Percentiles rank a stretch among this genome's conserved stretches.
Conservation (phyloP, 2,113 vertebrate species). For the Chelonoidis abingdonii region DNA sequence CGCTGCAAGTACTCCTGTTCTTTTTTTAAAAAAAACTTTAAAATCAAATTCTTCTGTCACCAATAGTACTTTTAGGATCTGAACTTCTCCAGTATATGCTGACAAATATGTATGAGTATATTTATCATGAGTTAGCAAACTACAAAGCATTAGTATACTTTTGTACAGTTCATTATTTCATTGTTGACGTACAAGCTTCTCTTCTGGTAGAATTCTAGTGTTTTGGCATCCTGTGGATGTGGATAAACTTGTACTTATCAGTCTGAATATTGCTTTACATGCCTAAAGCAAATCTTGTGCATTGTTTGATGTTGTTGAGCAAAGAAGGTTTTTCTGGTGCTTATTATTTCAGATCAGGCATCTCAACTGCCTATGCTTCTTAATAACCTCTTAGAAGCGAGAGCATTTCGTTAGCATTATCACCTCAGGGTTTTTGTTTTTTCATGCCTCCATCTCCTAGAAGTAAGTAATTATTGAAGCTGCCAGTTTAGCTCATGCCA, state of each 20-base stretch:
- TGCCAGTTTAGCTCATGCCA: not conserved
- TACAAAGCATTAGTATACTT: not conserved
- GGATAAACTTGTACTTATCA: not conserved
- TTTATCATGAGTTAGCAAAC: not conserved
- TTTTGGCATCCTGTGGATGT: not conserved
- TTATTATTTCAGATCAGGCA: not conserved
- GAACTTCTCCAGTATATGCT: not conserved
- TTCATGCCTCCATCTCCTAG: not conserved
- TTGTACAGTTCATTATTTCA: not conserved
- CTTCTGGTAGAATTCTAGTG: not conserved
- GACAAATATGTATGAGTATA: not conserved
- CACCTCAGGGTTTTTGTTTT: not conserved
- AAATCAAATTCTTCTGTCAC: not conserved
- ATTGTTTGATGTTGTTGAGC: not conserved
- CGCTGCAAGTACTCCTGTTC: no score
- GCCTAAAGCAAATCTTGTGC: not conserved
- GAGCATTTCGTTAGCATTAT: not conserved
- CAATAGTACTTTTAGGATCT: not conserved
- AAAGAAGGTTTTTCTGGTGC: not conserved
- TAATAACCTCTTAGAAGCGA: not conserved
- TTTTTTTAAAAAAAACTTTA: not conserved
- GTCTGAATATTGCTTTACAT: not conserved
- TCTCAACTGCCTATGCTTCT: not conserved
- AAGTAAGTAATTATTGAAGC: not conserved
- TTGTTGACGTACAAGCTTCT: not conserved